A percentile compares a stretch with the other conserved stretches of the same genome.
These are phyloP conservation scores for Agapornis roseicollis DNA, from an alignment of 2,113 vertebrate genomes.

Conservation along the genomic window DNA sequence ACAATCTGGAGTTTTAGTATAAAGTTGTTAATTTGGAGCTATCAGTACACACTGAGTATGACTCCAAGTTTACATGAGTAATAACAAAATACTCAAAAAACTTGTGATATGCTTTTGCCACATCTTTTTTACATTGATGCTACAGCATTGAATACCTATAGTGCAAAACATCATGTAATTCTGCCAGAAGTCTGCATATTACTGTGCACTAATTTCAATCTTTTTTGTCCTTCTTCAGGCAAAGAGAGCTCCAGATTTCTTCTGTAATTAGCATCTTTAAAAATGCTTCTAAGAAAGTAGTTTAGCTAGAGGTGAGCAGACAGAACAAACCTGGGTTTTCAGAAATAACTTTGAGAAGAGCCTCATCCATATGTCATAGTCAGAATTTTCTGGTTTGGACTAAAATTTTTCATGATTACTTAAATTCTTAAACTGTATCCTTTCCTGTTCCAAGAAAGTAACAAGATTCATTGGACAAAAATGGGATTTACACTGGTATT, in stretches of 20 bases:
- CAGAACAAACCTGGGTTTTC: not conserved
- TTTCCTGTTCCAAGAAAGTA: not conserved
- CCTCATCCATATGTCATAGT: rapidly evolving
- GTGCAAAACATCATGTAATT: not conserved
- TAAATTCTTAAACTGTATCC: not conserved
- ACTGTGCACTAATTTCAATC: not conserved
- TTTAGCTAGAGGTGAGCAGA: not conserved
- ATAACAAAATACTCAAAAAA: not conserved
- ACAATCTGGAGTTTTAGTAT: not conserved
- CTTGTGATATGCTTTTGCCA: not conserved
- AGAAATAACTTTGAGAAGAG: not conserved
- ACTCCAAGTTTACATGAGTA: not conserved
- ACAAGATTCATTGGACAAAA: not conserved
- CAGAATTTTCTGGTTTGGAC: not conserved
- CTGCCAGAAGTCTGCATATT: not conserved
- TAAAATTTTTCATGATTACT: not conserved
- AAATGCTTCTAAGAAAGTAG: not conserved
- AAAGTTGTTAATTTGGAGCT: not conserved
- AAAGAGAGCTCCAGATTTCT: not conserved
- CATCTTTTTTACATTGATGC: not conserved
- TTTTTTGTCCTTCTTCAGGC: not conserved
- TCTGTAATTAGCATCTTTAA: not conserved
- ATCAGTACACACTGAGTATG: not conserved
- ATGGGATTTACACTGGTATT: not conserved
- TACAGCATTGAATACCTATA: not conserved